Evolutionary conservation across 1,140 invertebrate species (phyloP), one percentile per base, ranked within the genome.

Genomic region (Anastrepha obliqua): DNA sequence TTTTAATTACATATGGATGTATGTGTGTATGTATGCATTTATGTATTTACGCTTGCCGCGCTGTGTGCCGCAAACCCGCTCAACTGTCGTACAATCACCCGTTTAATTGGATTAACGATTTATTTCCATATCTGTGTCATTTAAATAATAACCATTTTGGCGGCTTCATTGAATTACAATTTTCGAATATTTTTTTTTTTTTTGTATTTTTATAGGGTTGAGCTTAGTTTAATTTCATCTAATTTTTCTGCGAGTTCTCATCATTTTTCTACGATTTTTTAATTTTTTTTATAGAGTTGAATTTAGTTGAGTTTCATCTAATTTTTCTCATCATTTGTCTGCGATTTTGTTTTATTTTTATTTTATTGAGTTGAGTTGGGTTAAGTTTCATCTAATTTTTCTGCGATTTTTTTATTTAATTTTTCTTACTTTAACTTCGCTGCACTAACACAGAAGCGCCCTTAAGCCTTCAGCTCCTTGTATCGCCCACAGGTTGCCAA

Each of bases 41-140:
- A 39, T 62, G 29, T 44, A 5, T 86, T 20, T 62, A 42, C 42
- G 85, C 44, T 55, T 55, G 9, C 39, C 81, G 17, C 20, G 51
- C 9, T 62, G 60, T 11, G 8, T 62, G 60, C 60, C 60, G 15
- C 17, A 17, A 74, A 47, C 15, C 42, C 67, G 67, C 67, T 44
- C 67, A 74, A n/a, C 74, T n/a, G 7, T 51, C 47, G 74, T 81
- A 81, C 74, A 81, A 81, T 58, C 74, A 81, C 44, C 47, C 59
- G 51, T 87, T 87, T 87, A 87, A 87, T 87, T 87, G 87, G 87
- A 87, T 87, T 87, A 87, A 78, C 47, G 87, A 87, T 87, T 87
- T 87, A 87, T 87, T 87, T 87, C 87, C 51, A 81, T 87, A 87
- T 87, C 87, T 87, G 42, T 87, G 87, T 87, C 87, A 87, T 78